Percentiles rank a stretch among this genome's conserved stretches.
Conservation (phyloP, 2,888 invertebrate genomes). For the Andrena praecox region DNA sequence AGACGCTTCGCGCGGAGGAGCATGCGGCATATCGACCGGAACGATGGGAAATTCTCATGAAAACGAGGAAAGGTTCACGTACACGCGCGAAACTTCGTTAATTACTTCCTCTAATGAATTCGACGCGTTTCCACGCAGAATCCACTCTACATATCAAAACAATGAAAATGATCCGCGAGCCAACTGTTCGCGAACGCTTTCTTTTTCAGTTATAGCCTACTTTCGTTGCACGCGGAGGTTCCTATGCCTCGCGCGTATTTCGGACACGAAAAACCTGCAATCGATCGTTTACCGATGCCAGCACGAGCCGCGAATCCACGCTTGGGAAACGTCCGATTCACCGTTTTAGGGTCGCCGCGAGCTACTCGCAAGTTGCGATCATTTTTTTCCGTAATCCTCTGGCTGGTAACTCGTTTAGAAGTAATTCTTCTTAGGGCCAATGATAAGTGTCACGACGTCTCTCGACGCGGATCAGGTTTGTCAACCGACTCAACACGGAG, state of each 20-base stretch:
- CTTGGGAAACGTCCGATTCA: background rate
- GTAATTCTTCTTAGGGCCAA: background rate
- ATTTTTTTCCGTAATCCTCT: no score
- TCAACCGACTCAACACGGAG: slow-evolving; percentile 39
- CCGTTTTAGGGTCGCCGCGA: background rate
- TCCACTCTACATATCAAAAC: slow-evolving; percentile 37
- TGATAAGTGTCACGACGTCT: slow-evolving; percentile 12
- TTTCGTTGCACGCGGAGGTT: slow-evolving; percentile 24
- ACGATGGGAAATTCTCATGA: background rate
- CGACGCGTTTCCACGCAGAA: slow-evolving; percentile 19
- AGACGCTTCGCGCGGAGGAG: background rate
- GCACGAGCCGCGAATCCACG: background rate
- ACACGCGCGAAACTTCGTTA: background rate
- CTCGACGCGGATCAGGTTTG: slow-evolving; percentile 6
- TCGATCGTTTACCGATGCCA: background rate
- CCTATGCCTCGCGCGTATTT: slow-evolving; percentile 10
- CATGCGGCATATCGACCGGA: background rate
- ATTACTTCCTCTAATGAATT: slow-evolving; percentile 37
- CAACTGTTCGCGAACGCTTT: slow-evolving; percentile 45
- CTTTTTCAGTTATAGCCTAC: slow-evolving; percentile 56
- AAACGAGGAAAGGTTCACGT: background rate
- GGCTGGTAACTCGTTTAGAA: background rate
- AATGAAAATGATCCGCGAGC: slow-evolving; percentile 37
- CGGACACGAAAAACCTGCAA: background rate
- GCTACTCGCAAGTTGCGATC: no score